phyloP scores from a whole-genome alignment of 2,113 vertebrate genomes.

The Microcebus murinus region DNA sequence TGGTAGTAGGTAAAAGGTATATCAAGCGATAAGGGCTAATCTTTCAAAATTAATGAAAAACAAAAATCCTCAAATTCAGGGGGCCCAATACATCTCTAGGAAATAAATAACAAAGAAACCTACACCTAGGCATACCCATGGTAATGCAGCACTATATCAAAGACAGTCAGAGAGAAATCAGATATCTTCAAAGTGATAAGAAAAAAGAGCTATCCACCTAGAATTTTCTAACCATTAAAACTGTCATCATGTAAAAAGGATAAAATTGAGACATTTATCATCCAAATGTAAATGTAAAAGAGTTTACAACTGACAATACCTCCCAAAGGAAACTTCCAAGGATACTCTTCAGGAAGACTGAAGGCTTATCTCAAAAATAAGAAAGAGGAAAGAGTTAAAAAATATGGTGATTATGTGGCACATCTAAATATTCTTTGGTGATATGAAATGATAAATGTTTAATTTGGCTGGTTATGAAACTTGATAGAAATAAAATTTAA shows the following conservation, averaged over 20 bases:
- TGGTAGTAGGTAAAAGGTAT: too few species aligned
- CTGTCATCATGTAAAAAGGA: too few species aligned
- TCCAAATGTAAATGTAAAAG: background rate
- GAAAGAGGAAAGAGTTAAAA: too few species aligned
- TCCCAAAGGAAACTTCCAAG: fast-evolving
- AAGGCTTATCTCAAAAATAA: too few species aligned
- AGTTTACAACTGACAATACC: fast-evolving
- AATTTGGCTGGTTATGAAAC: background rate
- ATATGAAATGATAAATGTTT: background rate
- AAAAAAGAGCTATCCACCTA: background rate
- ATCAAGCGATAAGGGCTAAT: too few species aligned
- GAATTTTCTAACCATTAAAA: background rate
- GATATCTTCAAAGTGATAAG: background rate
- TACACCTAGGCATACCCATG: fast-evolving
- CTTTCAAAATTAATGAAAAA: background rate
- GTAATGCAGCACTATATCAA: fast-evolving
- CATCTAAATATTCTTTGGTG: too few species aligned
- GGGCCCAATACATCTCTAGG: background rate
- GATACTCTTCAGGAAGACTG: background rate
- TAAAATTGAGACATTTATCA: background rate
- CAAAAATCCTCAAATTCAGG: background rate
- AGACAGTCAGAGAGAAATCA: background rate
- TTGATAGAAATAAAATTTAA: background rate
- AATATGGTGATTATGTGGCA: background rate
- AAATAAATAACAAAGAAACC: background rate